Evolutionary conservation across 2,797 vertebrate genomes (phyloP).

Genomic region (Alfaro cultratus): DNA sequence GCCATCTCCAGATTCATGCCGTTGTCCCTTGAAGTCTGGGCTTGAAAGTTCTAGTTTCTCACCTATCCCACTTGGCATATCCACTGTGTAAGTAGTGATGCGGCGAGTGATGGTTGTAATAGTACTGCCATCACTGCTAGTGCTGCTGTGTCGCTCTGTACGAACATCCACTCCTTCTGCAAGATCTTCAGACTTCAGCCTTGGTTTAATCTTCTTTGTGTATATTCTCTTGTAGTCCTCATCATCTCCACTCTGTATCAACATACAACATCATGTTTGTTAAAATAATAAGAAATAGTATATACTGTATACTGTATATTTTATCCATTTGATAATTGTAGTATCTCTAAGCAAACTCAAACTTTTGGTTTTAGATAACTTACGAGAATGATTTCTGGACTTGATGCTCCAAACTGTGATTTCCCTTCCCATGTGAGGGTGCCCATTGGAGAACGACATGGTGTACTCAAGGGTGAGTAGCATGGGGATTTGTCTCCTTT

Average conservation of each 20-base stretch:
- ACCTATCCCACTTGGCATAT: constrained; percentile 82
- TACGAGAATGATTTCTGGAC: constrained; percentile 91
- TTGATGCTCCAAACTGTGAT: constrained; percentile 76
- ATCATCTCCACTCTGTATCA: constrained; percentile 89
- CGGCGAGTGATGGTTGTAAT: constrained; percentile 91
- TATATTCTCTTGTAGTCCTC: constrained; percentile 95
- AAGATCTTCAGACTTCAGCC: constrained; percentile 89
- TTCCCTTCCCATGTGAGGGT: constrained; percentile 82
- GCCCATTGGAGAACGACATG: constrained; percentile 84
- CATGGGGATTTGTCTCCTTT: constrained; percentile 88
- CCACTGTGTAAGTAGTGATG: constrained; percentile 95
- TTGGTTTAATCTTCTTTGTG: constrained; percentile 94
- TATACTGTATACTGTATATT: neutral
- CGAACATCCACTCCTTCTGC: constrained; percentile 83
- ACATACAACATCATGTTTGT: constrained; percentile 15
- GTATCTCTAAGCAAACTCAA: constrained; percentile 14
- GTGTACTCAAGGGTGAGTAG: constrained; percentile 82
- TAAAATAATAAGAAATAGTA: neutral
- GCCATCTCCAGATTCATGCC: constrained; percentile 78
- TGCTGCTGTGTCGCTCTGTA: constrained; percentile 90
- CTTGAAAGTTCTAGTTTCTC: constrained; percentile 84
- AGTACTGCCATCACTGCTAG: constrained; percentile 85
- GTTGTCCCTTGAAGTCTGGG: constrained; percentile 83
- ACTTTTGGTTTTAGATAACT: constrained; percentile 47
- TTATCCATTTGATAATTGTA: neutral